Base-by-base conservation (phyloP, 2,888 invertebrate genomes). In the Drosophila mettleri region DNA sequence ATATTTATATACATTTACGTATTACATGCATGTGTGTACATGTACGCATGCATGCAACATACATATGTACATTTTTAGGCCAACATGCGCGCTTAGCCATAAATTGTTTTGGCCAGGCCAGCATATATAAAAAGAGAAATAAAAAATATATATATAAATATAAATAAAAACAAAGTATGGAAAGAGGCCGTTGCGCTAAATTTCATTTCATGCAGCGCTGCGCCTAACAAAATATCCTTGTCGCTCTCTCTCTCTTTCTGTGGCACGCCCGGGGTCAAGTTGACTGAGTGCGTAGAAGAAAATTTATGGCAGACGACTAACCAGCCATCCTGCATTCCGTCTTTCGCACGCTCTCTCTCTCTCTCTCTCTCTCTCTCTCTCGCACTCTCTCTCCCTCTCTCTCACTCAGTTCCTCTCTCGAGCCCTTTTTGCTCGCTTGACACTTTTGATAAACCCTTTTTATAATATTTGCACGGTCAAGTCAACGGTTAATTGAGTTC, bases 141-240 rank as follows among this genome's bases (percentile, higher is more conserved):
- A 20, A 43, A 43, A 43, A 20, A 38, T n/a, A 34, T 16, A 34
- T 53, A 68, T 70, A 71, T 55, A 38, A 20, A 34, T 16, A 34
- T 53, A 68, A 74, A 71, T 55, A 59, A 39, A 20, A 39, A 39
- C 27, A 60, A 46, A 43, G 57, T 61, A 54, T 63, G 46, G 51
- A 66, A 78, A 58, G 49, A 57, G 63, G 55, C 65, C 77, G 78
- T 78, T 80, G 81, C 78, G 84, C 84, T 86, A 78, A 81, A 81
- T 83, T 81, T 86, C 78, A 83, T 81, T 81, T 81, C 78, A 81
- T 81, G 81, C 84, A 83, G 84, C 78, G 64, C 69, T 81, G 81
- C 78, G 65, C 62, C 51, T 62, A 57, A 62, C 78, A 59, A 69
- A 63, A 63, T 64, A 51, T 62, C 55, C 71, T 54, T 60, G 33